Conservation (phyloP, 2,113 vertebrate genomes). For the Toxostoma redivivum region DNA sequence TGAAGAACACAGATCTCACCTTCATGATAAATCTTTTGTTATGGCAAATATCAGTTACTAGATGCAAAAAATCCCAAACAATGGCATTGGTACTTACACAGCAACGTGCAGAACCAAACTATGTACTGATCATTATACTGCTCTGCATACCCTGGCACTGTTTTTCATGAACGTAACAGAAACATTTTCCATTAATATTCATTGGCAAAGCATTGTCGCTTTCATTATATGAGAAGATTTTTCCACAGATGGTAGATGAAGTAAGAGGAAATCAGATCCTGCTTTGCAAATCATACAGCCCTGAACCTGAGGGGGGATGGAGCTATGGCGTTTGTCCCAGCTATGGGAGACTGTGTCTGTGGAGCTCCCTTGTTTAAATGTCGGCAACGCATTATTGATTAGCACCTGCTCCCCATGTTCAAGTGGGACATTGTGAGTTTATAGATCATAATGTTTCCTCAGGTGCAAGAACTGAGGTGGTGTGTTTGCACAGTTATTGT, state of each 20-base stretch:
- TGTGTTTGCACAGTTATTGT: background rate
- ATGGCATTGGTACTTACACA: background rate
- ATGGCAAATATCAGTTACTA: background rate
- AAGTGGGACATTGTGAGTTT: conserved; percentile 35
- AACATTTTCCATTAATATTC: background rate
- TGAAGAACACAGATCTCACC: background rate
- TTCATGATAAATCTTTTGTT: background rate
- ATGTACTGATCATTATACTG: rapidly evolving
- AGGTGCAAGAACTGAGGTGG: conserved; percentile 21
- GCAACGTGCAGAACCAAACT: background rate
- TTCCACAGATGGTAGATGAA: background rate
- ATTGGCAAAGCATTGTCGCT: background rate
- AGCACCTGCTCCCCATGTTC: conserved; percentile 23
- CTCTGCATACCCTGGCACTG: rapidly evolving
- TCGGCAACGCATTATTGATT: conserved; percentile 24
- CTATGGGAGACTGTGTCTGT: background rate
- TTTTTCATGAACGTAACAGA: background rate
- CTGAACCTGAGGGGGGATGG: background rate
- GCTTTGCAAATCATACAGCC: background rate
- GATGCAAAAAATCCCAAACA: background rate
- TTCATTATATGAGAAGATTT: background rate
- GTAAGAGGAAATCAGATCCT: background rate
- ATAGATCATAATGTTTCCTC: conserved; percentile 49
- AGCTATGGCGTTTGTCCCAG: rapidly evolving
- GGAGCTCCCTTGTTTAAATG: background rate